Conservation (phyloP, 2,113 vertebrate species). For the Fregetta grallaria region DNA sequence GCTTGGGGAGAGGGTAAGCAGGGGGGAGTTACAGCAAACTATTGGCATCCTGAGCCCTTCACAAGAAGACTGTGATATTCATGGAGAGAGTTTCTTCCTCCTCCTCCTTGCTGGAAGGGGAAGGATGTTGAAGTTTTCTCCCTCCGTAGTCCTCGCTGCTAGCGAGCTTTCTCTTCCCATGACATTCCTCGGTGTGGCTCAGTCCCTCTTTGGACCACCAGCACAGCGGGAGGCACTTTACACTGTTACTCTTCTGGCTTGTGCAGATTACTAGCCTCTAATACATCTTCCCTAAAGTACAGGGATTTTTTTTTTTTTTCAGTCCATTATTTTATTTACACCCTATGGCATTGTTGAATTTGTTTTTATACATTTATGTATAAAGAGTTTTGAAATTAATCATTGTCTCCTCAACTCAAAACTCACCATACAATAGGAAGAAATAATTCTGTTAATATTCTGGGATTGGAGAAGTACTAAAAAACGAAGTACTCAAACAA, state of each 20-base stretch:
- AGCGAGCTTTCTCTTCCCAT: not conserved
- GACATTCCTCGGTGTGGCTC: accelerated
- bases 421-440: not conserved
- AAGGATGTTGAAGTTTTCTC: not conserved
- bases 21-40: not conserved
- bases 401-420: not conserved
- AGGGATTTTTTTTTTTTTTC: not conserved
- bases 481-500: not conserved
- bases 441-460: not conserved
- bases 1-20: not conserved
- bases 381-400: not conserved
- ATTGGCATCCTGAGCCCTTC: not conserved
- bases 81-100: not conserved
- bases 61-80: not conserved
- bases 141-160: not conserved
- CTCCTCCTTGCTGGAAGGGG: not conserved
- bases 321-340: not conserved
- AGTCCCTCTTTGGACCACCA: not conserved
- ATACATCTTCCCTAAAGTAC: not conserved
- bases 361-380: not conserved
- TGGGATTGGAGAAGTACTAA: not conserved
- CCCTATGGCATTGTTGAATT: not conserved
- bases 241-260: not conserved
- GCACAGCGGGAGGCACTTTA: not conserved
- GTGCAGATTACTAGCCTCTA: not conserved